phyloP scores from a whole-genome alignment of 2,888 invertebrate species.

The Gnatocerus cornutus region DNA sequence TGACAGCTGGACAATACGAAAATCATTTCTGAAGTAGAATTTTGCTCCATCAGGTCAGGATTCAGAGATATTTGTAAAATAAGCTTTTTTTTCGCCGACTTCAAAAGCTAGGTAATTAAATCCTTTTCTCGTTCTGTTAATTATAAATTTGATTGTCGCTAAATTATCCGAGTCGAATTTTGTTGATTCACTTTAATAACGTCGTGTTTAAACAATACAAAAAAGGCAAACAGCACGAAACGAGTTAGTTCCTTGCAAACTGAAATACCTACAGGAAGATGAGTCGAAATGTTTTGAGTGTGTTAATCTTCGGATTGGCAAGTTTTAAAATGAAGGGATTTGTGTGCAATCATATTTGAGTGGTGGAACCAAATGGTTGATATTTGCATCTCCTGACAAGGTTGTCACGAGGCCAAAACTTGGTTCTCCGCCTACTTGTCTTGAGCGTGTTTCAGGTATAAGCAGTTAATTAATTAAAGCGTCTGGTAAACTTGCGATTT shows the following conservation, averaged over 20 bases:
- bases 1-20: slow-evolving; percentile 3
- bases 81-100: too few species aligned
- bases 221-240: slow-evolving; percentile 26
- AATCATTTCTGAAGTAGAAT: too few species aligned
- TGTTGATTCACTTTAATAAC: slow-evolving; percentile 36
- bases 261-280: slow-evolving; percentile 29
- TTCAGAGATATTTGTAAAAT: too few species aligned
- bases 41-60: too few species aligned
- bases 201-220: slow-evolving; percentile 18
- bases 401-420: slow-evolving; percentile 22
- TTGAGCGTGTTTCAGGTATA: slow-evolving; percentile 20
- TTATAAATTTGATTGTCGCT: slow-evolving; percentile 10
- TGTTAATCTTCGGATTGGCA: too few species aligned
- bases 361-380: slow-evolving; percentile 1
- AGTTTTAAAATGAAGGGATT: slow-evolving; percentile 6
- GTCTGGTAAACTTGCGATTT: slow-evolving; percentile 20
- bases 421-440: slow-evolving; percentile 25
- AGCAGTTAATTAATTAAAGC: slow-evolving; percentile 28
- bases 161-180: slow-evolving; percentile 22
- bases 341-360: too few species aligned
- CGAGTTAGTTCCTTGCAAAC: slow-evolving; percentile 35
- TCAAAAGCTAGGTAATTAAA: background rate
- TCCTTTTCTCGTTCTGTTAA: slow-evolving; percentile 11
- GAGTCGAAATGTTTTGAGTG: slow-evolving; percentile 14
- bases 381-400: slow-evolving; percentile 9